These are phyloP conservation scores for Hoplostethus mediterraneus DNA, from an alignment of 2,797 vertebrate species.

Conservation along the genomic window DNA sequence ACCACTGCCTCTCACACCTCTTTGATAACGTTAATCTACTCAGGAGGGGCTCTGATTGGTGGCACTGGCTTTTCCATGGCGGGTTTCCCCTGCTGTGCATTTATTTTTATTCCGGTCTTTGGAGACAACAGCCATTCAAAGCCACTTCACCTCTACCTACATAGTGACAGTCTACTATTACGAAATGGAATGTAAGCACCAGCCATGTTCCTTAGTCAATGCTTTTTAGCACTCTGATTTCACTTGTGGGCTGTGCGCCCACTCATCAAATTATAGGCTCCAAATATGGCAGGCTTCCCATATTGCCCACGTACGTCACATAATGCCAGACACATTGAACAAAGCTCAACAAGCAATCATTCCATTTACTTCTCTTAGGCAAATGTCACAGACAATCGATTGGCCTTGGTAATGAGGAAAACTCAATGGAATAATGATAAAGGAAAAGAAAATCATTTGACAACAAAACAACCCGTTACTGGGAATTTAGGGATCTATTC, in stretches of 20 bases:
- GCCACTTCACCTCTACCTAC: slow-evolving; percentile 80
- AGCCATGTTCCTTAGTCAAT: slow-evolving; percentile 76
- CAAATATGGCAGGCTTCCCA: slow-evolving; percentile 80
- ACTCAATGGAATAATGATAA: slow-evolving; percentile 81
- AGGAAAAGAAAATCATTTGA: slow-evolving; percentile 64
- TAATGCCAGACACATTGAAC: slow-evolving; percentile 81
- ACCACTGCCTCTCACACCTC: slow-evolving; percentile 74
- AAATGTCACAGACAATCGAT: slow-evolving; percentile 82
- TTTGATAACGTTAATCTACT: slow-evolving; percentile 82
- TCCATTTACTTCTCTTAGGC: slow-evolving; percentile 83
- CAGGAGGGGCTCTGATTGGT: slow-evolving; percentile 73
- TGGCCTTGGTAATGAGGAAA: slow-evolving; percentile 79
- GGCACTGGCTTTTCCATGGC: slow-evolving; percentile 69
- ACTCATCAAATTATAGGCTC: slow-evolving; percentile 85
- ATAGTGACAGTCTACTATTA: slow-evolving; percentile 80
- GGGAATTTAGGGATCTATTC: slow-evolving; percentile 63
- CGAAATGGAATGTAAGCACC: slow-evolving; percentile 81
- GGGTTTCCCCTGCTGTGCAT: slow-evolving; percentile 71
- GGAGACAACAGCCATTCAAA: slow-evolving; percentile 77
- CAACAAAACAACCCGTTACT: slow-evolving; percentile 70
- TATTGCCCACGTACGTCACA: slow-evolving; percentile 76
- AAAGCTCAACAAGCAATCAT: slow-evolving; percentile 81
- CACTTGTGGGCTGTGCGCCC: slow-evolving; percentile 80
- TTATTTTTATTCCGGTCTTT: slow-evolving; percentile 73
- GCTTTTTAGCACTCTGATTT: slow-evolving; percentile 80